These are phyloP conservation scores for Euclidia mi DNA, from an alignment of 2,888 invertebrate genomes.

Conservation along the genomic window DNA sequence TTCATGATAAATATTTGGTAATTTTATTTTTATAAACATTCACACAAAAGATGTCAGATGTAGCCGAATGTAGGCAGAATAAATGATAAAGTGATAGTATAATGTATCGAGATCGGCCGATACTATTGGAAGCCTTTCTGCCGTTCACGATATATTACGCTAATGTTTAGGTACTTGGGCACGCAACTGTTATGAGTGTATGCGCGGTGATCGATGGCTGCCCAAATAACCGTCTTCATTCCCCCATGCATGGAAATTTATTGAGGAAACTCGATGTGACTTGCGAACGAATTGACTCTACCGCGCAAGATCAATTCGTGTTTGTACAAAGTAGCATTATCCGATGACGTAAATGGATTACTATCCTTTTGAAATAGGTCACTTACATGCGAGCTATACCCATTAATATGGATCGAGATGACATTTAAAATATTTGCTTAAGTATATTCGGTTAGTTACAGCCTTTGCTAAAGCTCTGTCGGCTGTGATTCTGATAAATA, in stretches of 20 bases:
- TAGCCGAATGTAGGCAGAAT: slow-evolving; percentile 24
- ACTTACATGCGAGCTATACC: neutral
- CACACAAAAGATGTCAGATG: slow-evolving; percentile 29
- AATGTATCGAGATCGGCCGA: slow-evolving; percentile 37
- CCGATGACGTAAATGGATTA: slow-evolving; percentile 37
- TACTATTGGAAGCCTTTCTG: slow-evolving; percentile 24
- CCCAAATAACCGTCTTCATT: slow-evolving; percentile 34
- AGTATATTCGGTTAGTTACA: too few species aligned
- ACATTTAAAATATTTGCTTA: too few species aligned
- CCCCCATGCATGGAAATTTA: slow-evolving; percentile 43
- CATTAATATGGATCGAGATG: too few species aligned
- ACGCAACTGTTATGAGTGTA: slow-evolving; percentile 36
- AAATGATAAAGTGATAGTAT: slow-evolving; percentile 41
- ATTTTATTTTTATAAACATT: slow-evolving; percentile 8
- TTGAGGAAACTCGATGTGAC: slow-evolving; percentile 44
- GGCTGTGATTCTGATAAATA: too few species aligned
- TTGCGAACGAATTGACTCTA: slow-evolving; percentile 38
- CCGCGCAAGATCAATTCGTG: slow-evolving; percentile 37
- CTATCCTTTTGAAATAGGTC: slow-evolving; percentile 16
- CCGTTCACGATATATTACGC: slow-evolving; percentile 36
- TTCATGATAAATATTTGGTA: neutral
- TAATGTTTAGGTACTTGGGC: slow-evolving; percentile 22
- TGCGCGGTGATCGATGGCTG: slow-evolving; percentile 43
- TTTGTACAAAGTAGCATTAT: slow-evolving; percentile 40
- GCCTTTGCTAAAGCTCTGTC: too few species aligned